Conservation (phyloP, 2,113 vertebrate genomes). For the Myanophis thanlyinensis region DNA sequence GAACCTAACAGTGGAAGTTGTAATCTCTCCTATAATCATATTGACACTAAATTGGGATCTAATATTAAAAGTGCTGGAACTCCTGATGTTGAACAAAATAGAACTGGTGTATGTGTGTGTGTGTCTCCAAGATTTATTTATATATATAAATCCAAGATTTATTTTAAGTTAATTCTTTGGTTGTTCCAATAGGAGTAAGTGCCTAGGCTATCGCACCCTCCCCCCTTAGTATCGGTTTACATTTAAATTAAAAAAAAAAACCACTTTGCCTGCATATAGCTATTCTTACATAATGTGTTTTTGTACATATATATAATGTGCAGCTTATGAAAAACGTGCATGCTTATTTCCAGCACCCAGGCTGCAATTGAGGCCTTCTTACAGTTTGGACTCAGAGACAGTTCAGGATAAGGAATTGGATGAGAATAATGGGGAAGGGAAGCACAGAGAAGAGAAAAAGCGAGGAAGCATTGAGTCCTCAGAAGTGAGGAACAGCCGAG, state of each 20-base stretch:
- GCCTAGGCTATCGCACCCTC: neutral
- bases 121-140: too few species aligned
- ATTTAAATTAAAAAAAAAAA: neutral
- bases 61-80: neutral
- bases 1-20: neutral
- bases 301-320: neutral
- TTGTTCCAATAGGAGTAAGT: neutral
- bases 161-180: neutral
- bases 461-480: neutral
- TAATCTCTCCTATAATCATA: neutral
- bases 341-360: neutral
- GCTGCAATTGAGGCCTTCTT: neutral
- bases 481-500: neutral
- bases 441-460: neutral
- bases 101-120: rapidly evolving
- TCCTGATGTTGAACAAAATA: neutral
- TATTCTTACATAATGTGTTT: neutral
- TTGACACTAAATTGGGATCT: too few species aligned
- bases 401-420: neutral
- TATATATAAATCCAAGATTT: neutral
- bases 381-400: neutral
- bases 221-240: neutral
- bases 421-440: neutral
- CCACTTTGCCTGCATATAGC: neutral
- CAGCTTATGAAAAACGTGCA: neutral